phyloP scores from a whole-genome alignment of 2,113 vertebrate genomes.

The Psophia crepitans region DNA sequence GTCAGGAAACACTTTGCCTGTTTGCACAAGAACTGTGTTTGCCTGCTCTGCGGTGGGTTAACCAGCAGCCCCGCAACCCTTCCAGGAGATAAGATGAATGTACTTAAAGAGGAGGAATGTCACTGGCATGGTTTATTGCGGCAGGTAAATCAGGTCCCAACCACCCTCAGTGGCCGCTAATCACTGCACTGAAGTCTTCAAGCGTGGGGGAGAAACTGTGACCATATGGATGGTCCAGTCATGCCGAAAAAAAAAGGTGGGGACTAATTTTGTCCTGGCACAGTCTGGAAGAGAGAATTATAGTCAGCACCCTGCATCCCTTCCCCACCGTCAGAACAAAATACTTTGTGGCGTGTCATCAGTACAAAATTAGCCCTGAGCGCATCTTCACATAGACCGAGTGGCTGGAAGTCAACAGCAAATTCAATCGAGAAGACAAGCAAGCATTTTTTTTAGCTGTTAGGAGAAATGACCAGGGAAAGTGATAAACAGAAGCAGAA shows the following conservation, averaged over 20 bases:
- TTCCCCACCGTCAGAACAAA: not conserved
- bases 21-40: constrained; percentile 24
- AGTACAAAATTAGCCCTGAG: not conserved
- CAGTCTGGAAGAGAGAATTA: not conserved
- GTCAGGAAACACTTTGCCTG: not conserved
- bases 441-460: not conserved
- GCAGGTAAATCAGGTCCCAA: not conserved
- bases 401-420: not conserved
- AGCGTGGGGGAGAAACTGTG: fast-evolving
- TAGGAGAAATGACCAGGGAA: not conserved
- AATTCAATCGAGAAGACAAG: not conserved
- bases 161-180: not conserved
- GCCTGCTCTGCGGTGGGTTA: not conserved
- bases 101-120: not conserved
- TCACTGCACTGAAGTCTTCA: not conserved
- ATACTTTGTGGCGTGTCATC: not conserved
- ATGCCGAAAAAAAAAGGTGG: not conserved
- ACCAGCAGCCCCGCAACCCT: not conserved
- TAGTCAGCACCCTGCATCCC: not conserved
- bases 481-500: not conserved
- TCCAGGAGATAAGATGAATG: not conserved
- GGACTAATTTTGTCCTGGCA: not conserved
- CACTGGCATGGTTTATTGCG: not conserved
- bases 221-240: not conserved
- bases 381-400: not conserved